These are phyloP conservation scores for Eupithecia vulgata DNA, from an alignment of 2,888 invertebrate genomes.

Conservation along the genomic window DNA sequence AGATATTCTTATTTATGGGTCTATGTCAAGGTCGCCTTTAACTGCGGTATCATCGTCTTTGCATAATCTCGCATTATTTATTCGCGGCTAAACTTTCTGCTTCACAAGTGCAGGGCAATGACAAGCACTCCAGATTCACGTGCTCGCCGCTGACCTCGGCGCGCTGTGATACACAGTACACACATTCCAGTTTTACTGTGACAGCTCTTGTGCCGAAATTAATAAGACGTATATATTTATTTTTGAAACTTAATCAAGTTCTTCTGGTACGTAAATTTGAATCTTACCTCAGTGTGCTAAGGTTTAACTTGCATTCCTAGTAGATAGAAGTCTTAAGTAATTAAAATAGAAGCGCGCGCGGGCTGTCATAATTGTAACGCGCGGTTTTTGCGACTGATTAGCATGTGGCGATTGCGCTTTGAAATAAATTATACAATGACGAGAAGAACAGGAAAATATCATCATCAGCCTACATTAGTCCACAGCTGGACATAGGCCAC, in stretches of 20 bases:
- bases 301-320: conserved; percentile 12
- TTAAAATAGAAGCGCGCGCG: conserved; percentile 77
- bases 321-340: conserved; percentile 68
- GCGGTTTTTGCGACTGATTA: conserved; percentile 65
- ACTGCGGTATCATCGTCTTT: conserved; percentile 76
- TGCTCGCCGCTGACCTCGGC: background rate
- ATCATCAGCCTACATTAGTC: no score
- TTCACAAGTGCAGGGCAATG: background rate
- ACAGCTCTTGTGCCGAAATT: background rate
- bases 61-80: conserved; percentile 84
- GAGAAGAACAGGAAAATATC: background rate
- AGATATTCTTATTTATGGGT: conserved; percentile 84
- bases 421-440: background rate
- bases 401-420: conserved; percentile 47
- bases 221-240: background rate
- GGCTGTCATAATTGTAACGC: conserved; percentile 74
- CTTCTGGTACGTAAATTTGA: background rate
- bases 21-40: conserved; percentile 80
- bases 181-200: background rate
- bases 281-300: background rate
- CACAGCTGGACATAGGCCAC: no score
- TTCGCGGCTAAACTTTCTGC: conserved; percentile 77
- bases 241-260: background rate
- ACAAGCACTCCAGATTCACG: background rate
- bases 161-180: background rate